phyloP scores from a whole-genome alignment of 2,797 vertebrate genomes.

The Telmatherina bonti region DNA sequence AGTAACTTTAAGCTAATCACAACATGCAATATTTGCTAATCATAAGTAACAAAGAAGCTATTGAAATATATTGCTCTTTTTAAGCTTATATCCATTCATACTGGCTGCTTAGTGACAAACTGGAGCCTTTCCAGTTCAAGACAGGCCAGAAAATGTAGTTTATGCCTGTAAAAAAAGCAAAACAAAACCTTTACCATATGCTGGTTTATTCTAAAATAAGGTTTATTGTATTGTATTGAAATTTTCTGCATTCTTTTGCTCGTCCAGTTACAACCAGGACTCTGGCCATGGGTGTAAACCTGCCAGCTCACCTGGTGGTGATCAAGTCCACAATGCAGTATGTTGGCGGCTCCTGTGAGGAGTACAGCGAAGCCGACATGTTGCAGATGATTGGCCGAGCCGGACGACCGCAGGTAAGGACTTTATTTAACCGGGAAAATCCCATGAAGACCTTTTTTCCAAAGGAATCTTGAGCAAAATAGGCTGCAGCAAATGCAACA shows the following conservation, averaged over 20 bases:
- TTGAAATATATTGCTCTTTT: not conserved
- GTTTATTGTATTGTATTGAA: not conserved
- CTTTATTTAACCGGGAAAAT: too few relatives aligned
- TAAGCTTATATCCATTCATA: not conserved
- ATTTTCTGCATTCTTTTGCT: constrained; percentile 21
- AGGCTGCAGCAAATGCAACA: too few relatives aligned
- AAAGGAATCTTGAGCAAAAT: too few relatives aligned
- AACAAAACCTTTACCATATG: too few relatives aligned
- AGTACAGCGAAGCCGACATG: constrained; percentile 96
- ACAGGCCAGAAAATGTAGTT: too few relatives aligned
- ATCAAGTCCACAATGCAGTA: constrained; percentile 99
- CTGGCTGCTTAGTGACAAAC: too few relatives aligned
- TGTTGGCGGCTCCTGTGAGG: constrained; percentile 91
- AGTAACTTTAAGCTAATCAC: not conserved
- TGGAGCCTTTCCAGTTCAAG: too few relatives aligned
- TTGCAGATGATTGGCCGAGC: constrained; percentile 99
- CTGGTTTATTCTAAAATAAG: not conserved
- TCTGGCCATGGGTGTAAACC: constrained; percentile 97
- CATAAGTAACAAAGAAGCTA: not conserved
- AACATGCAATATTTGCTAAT: not conserved
- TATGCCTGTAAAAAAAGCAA: too few relatives aligned
- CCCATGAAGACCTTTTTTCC: too few relatives aligned
- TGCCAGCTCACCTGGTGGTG: constrained; percentile 96
- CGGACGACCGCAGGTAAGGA: constrained; percentile 92
- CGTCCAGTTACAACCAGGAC: constrained; percentile 95